Percentiles rank a stretch among this genome's conserved stretches.
Evolutionary conservation across 2,113 vertebrate genomes (phyloP).

Genomic region (Dinomys branickii): DNA sequence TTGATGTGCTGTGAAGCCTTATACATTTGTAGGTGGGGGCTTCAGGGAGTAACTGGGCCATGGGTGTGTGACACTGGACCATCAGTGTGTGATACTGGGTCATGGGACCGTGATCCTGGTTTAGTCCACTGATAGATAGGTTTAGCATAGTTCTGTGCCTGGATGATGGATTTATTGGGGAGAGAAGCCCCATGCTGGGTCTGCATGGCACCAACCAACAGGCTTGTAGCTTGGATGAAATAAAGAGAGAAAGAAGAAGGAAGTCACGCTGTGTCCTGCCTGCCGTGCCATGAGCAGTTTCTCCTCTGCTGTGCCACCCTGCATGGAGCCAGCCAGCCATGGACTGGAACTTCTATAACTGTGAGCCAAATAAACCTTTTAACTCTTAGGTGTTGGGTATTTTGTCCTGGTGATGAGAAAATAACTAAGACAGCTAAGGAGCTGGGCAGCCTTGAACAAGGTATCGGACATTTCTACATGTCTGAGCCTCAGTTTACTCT

Average conservation of each 20-base stretch:
- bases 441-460: background rate
- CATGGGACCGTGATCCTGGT: background rate
- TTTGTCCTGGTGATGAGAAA: background rate
- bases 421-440: background rate
- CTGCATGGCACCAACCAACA: background rate
- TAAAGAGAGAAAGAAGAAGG: background rate
- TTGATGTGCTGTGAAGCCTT: background rate
- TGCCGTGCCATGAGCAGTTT: background rate
- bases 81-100: background rate
- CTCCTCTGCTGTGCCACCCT: background rate
- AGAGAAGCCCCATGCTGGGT: background rate
- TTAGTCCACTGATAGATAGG: background rate
- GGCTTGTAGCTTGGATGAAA: background rate
- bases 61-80: background rate
- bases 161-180: background rate
- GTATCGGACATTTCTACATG: too few species aligned
- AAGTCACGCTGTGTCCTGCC: background rate
- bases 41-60: background rate
- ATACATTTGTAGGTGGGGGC: background rate
- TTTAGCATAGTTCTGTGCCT: background rate
- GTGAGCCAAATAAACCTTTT: background rate
- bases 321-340: background rate
- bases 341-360: background rate
- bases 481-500: background rate
- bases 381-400: background rate